Evolutionary conservation across 2,113 vertebrate species (phyloP), one percentile per base, ranked within the genome.

Genomic region (Pseudolaguvia tuberculata): DNA sequence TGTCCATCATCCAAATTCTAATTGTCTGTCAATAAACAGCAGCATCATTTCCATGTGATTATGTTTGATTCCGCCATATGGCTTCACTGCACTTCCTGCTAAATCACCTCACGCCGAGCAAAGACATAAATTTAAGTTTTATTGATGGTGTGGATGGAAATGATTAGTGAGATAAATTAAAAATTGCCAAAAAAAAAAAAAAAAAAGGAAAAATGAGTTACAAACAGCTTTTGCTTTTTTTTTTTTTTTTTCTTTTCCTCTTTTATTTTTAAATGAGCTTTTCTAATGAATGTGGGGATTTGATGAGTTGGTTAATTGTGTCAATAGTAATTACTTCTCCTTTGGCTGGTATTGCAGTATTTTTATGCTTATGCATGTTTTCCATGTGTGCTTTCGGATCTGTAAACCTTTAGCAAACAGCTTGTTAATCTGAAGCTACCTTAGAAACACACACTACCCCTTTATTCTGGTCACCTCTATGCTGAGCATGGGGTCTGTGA

Each of bases 241-340:
- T n/a, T n/a, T n/a, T n/a, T n/a, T n/a, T 83, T 86, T 35, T 83
- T 86, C 84, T 84, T 83, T 75, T 75, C 78, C 82, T 53, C 63
- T 25, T 48, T 27, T 59, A 20, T 83, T 89, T 88, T 84, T 86
- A 86, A 83, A 88, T 90, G 85, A 87, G 86, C 87, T 86, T 89
- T 88, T 89, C 75, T 88, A 88, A 91, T 91, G 88, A 89, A 88
- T 86, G 86, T 81, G 70, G 84, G 85, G 86, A 88, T 88, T 89
- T 88, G 87, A 87, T 84, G 87, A 87, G 88, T 89, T 90, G 88
- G 89, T 88, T 90, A 87, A 89, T 89, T 90, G 86, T 88, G 88
- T 92, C 89, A 89, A 89, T 89, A 89, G 85, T 87, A 88, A 89
- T 91, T 85, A 89, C 77, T 86, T 86, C 86, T 89, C 83, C 85